Evolutionary conservation across 2,888 invertebrate genomes (phyloP).

Genomic region (Byasa hedistus): DNA sequence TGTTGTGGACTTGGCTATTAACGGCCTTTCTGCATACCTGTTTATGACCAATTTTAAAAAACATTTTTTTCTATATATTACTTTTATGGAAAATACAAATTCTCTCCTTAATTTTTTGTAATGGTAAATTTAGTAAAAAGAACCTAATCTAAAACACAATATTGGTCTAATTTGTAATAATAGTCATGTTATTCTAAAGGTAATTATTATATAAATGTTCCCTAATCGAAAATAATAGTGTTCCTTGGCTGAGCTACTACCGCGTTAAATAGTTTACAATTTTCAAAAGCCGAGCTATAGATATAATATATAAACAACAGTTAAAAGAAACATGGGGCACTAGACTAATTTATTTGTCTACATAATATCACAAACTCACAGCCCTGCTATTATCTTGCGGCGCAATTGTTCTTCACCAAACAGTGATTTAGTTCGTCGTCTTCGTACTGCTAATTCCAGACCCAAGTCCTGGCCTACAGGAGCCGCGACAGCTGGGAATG

Average conservation of each 20-base stretch:
- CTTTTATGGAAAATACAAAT: not conserved
- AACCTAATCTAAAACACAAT: too few species aligned
- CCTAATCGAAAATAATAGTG: too few species aligned
- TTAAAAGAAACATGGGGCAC: not conserved
- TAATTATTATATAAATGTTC: too few species aligned
- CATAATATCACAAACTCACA: slow-evolving; percentile 47
- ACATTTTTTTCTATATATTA: not conserved
- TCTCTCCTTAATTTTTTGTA: not conserved
- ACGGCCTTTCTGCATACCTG: slow-evolving; percentile 51
- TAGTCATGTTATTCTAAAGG: too few species aligned
- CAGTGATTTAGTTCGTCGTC: slow-evolving; percentile 71
- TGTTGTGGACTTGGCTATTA: slow-evolving; percentile 13
- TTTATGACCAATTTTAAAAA: not conserved
- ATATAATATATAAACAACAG: not conserved
- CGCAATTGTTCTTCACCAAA: slow-evolving; percentile 66
- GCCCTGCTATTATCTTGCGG: slow-evolving; percentile 55
- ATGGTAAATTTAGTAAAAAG: not conserved
- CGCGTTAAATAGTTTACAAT: too few species aligned
- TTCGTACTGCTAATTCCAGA: slow-evolving; percentile 68
- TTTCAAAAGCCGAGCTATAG: too few species aligned
- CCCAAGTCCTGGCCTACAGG: slow-evolving; percentile 58
- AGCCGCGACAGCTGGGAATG: slow-evolving; percentile 50
- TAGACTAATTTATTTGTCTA: not conserved
- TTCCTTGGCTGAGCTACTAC: too few species aligned
- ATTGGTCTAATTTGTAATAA: too few species aligned